Base-by-base conservation (phyloP, 2,113 vertebrate species). In the Bolborhynchus lineola region DNA sequence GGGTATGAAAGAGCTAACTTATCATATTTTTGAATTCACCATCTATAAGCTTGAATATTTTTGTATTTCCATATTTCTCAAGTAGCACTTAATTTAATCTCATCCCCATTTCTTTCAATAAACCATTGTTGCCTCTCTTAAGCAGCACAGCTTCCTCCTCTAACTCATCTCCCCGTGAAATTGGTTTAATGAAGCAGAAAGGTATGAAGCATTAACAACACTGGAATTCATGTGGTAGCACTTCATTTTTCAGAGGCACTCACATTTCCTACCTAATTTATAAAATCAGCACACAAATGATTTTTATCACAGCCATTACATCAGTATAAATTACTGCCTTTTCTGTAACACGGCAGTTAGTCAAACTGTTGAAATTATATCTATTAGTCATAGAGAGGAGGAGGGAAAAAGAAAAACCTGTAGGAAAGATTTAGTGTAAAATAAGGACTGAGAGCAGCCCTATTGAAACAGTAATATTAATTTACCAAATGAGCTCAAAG, bases 151-250 rank as follows among this genome's bases (percentile, higher is more conserved):
- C 99, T 99, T 99, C 99, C 98, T 99, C 99, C 99, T 99, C 99
- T 99, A 99, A 99, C 98, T 99, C 99, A 99, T 99, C 99, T 99
- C 99, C 98, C 98, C 99, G 98, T 99, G 99, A 99, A 99, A 99
- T 99, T 99, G 99, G 99, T 99, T 99, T 99, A 99, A 99, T 99
- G 99, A 99, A 99, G 99, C 99, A 99, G 99, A 99, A 99, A 99
- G 99, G 99, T 99, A 99, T 99, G 99, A 99, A 98, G 99, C 98
- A 99, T 99, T 99, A 99, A 98, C 99, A 99, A 99, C 98, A 99
- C 99, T 99, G 99, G 98, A 99, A 99, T 99, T 99, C 98, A 99
- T 98, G 98, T 99, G 98, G 99, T 98, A 98, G 98, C 98, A 98
- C 99, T 98, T 99, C 98, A 99, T 98, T 98, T 99, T 98, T 98